Conservation (phyloP, 2,888 invertebrate species). For the Polymixis lichenea region DNA sequence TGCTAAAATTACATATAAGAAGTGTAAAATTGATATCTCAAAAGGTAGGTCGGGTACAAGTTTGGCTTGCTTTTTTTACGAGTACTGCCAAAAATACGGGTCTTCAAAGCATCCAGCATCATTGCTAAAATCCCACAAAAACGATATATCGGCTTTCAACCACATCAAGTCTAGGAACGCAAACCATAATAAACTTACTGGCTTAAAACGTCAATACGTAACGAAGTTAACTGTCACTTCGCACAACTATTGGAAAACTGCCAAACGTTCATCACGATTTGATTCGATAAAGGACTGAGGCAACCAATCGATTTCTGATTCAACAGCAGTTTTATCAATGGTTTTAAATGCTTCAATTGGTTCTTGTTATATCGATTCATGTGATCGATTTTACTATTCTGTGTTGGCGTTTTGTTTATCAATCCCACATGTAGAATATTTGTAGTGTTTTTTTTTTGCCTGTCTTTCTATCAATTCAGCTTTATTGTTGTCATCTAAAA, state of each 20-base stretch:
- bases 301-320: constrained; percentile 52
- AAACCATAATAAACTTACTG: constrained; percentile 45
- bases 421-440: neutral
- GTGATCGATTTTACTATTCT: neutral
- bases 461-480: neutral
- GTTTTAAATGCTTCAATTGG: constrained; percentile 48
- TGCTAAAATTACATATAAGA: too few species aligned
- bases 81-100: neutral
- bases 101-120: neutral
- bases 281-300: constrained; percentile 52
- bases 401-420: neutral
- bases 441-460: neutral
- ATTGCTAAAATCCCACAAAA: neutral
- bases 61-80: neutral
- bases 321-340: constrained; percentile 47
- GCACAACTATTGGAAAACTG: constrained; percentile 55
- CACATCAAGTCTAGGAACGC: constrained; percentile 15
- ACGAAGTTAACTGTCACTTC: constrained; percentile 56
- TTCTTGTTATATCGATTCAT: constrained; percentile 21
- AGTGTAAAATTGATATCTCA: too few species aligned
- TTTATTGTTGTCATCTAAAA: neutral
- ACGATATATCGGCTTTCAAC: neutral
- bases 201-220: constrained; percentile 55
- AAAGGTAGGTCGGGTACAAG: neutral
- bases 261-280: constrained; percentile 56